Conservation (phyloP, 37 sponge, comb jelly and placozoan species). For the Diacarnus erythraeanus region DNA sequence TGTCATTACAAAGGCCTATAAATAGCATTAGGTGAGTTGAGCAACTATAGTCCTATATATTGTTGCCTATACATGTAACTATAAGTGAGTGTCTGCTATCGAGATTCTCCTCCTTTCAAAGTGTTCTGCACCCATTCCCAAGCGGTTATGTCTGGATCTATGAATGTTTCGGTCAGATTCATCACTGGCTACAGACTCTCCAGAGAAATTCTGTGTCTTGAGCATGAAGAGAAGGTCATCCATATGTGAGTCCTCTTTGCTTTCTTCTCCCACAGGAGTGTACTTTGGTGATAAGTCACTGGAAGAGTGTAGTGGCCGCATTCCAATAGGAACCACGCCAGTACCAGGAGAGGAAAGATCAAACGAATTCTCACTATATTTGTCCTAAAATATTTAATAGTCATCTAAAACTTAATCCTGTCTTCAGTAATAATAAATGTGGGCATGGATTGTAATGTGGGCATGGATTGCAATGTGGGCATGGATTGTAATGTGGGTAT, state of each 20-base stretch:
- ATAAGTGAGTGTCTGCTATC: conserved; percentile 85
- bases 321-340: conserved; percentile 16
- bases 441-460: no score
- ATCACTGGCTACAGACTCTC: neutral
- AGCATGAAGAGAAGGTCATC: conserved; percentile 78
- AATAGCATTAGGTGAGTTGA: no score
- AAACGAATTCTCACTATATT: neutral
- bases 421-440: no score
- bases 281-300: neutral
- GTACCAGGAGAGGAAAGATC: neutral
- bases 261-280: conserved; percentile 3
- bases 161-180: neutral
- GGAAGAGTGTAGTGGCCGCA: neutral
- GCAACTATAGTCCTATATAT: no score
- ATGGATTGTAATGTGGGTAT: no score
- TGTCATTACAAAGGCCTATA: no score
- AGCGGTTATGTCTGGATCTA: neutral
- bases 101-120: conserved; percentile 75
- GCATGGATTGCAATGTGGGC: no score
- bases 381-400: neutral
- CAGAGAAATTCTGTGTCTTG: conserved; percentile 51
- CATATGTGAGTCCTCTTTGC: conserved; percentile 55
- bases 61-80: no score
- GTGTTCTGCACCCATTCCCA: conserved; percentile 45
- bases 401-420: no score